Percentiles rank a stretch among this genome's conserved stretches.
Evolutionary conservation across 2,113 vertebrate species (phyloP).

Genomic region (Aldabrachelys gigantea): DNA sequence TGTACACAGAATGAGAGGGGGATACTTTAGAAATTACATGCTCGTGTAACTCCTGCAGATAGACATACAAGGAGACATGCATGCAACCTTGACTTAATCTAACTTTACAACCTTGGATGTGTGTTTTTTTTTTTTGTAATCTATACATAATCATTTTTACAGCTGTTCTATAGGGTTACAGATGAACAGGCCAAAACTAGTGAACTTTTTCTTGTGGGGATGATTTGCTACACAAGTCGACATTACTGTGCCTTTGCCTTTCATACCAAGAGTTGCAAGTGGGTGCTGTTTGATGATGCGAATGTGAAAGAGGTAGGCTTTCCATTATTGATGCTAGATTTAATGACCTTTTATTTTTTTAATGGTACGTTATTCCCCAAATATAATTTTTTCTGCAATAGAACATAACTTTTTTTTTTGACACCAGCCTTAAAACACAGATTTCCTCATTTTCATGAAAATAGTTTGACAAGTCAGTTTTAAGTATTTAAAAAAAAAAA

Average conservation of each 20-base stretch:
- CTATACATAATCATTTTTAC: conserved; percentile 4
- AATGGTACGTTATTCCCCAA: not conserved
- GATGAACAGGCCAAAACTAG: conserved; percentile 94
- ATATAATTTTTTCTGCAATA: not conserved
- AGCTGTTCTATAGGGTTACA: conserved; percentile 97
- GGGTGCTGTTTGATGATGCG: conserved; percentile 98
- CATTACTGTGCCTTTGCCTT: conserved; percentile 98
- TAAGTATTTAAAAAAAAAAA: not conserved
- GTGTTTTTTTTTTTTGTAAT: not conserved
- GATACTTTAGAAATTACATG: not conserved
- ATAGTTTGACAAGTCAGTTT: not conserved
- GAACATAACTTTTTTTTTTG: not conserved
- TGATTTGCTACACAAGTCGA: conserved; percentile 96
- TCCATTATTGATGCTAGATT: not conserved
- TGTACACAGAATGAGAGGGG: not conserved
- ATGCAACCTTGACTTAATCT: not conserved
- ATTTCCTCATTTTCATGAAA: not conserved
- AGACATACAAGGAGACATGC: not conserved
- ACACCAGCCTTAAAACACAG: not conserved
- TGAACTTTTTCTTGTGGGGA: conserved; percentile 92
- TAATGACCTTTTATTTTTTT: not conserved
- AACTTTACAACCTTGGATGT: not conserved
- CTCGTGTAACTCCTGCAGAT: not conserved
- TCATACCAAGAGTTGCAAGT: conserved; percentile 95
- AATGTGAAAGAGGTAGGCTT: conserved; percentile 95